Percentiles rank a stretch among this genome's conserved stretches.
These are phyloP conservation scores for Trypoxylon attenuatum DNA, from an alignment of 2,888 invertebrate genomes.

Conservation along the genomic window DNA sequence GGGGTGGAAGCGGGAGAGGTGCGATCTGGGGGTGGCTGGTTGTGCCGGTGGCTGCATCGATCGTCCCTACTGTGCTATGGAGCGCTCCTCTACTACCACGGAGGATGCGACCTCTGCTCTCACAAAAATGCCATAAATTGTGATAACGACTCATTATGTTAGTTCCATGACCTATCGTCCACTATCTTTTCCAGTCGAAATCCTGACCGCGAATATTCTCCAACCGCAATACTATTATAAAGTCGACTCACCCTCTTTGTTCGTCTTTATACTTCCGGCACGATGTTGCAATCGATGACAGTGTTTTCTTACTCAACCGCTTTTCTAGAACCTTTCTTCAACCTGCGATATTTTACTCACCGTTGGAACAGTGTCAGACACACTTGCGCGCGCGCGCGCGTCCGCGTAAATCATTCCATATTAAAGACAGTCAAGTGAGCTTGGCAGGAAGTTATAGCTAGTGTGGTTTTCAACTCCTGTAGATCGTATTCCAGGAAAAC, in stretches of 20 bases:
- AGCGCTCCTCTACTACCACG: conserved; percentile 14
- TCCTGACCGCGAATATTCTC: too few relatives aligned
- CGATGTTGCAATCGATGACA: background rate
- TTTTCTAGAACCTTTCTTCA: background rate
- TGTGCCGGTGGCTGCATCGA: conserved; percentile 69
- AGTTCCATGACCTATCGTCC: background rate
- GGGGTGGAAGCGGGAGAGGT: conserved; percentile 17
- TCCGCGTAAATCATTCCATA: background rate
- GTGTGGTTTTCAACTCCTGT: background rate
- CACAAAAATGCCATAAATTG: conserved; percentile 48
- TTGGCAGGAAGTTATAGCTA: background rate
- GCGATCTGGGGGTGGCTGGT: conserved; percentile 58
- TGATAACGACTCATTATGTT: conserved; percentile 30
- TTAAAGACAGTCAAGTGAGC: background rate
- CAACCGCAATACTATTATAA: too few relatives aligned
- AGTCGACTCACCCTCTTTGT: background rate
- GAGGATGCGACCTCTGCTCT: conserved; percentile 45
- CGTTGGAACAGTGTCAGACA: background rate
- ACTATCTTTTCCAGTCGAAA: background rate
- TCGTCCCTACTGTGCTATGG: conserved; percentile 54
- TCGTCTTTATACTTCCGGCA: background rate
- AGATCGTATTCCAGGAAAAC: background rate
- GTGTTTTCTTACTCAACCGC: background rate
- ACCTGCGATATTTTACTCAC: background rate
- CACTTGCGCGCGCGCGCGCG: background rate